Percentiles rank a stretch among this genome's conserved stretches.
Conservation (phyloP, 1,140 invertebrate genomes). For the Cydia splendana region DNA sequence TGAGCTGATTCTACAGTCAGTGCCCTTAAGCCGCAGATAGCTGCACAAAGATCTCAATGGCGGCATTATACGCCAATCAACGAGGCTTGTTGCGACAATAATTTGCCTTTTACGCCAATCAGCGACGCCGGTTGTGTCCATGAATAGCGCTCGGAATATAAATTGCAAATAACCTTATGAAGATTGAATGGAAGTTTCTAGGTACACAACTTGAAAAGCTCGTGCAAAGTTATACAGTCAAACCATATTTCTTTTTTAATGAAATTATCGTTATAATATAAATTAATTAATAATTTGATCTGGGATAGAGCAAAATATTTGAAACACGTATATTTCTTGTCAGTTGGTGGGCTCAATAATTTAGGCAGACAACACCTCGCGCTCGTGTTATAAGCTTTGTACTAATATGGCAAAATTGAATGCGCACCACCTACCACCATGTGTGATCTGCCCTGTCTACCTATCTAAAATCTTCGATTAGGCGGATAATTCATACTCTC, state of each 20-base stretch:
- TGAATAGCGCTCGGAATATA: not conserved
- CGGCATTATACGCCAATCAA: constrained; percentile 22
- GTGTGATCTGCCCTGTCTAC: too few relatives aligned
- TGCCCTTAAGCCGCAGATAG: constrained; percentile 11
- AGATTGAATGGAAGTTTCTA: not conserved
- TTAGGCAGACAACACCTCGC: constrained; percentile 4
- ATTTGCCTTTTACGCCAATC: constrained; percentile 11
- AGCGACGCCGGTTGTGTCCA: not conserved
- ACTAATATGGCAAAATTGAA: too few relatives aligned
- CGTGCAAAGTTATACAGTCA: not conserved
- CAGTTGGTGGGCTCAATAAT: constrained; percentile 2
- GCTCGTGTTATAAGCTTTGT: too few relatives aligned
- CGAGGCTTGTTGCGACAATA: not conserved
- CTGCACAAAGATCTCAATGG: constrained; percentile 5
- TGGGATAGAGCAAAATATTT: too few relatives aligned
- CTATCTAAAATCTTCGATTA: too few relatives aligned
- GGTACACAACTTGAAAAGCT: not conserved
- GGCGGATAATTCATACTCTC: too few relatives aligned
- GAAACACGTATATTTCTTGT: not conserved
- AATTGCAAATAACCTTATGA: not conserved
- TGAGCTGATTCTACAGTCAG: not conserved
- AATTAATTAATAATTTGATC: too few relatives aligned
- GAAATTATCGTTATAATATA: too few relatives aligned
- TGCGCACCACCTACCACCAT: too few relatives aligned
- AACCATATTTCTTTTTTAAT: not conserved